These are phyloP conservation scores for Lordiphosa collinella DNA, from an alignment of 1,140 invertebrate genomes.

Conservation along the genomic window DNA sequence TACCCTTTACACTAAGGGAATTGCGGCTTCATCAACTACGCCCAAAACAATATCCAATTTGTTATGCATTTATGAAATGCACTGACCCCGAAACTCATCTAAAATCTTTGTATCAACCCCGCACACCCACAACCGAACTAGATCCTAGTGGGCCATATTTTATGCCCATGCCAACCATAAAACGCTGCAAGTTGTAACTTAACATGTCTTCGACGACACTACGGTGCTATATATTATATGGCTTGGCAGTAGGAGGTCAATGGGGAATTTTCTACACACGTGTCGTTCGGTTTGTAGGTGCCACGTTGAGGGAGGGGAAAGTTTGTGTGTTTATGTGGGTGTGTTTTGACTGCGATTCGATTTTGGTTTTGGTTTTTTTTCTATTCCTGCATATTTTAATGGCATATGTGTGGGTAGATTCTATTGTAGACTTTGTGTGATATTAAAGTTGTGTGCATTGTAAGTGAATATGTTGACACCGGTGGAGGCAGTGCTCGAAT, in stretches of 20 bases:
- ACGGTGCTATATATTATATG: constrained; percentile 51
- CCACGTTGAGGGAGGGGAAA: background rate
- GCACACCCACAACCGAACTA: background rate
- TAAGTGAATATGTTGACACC: no score
- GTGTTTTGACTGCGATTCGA: constrained; percentile 18
- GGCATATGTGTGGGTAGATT: constrained; percentile 1
- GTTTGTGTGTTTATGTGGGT: background rate
- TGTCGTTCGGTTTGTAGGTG: constrained; percentile 13
- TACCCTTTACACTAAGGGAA: background rate
- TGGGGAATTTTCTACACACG: constrained; percentile 44
- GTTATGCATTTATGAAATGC: constrained; percentile 36
- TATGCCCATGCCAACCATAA: constrained; percentile 33
- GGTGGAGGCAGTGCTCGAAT: no score
- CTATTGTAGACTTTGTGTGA: no score
- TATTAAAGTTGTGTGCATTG: no score
- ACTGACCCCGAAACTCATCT: constrained; percentile 17
- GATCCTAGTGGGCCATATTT: constrained; percentile 26
- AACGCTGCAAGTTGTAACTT: constrained; percentile 56
- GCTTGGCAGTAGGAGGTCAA: constrained; percentile 32
- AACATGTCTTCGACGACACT: constrained; percentile 51
- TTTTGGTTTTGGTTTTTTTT: constrained; percentile 1
- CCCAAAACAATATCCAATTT: constrained; percentile 36
- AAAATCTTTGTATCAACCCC: background rate
- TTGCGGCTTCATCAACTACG: background rate
- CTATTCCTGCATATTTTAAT: constrained; percentile 25